phyloP scores from a whole-genome alignment of 2,888 invertebrate genomes.

The Parnassius orleans region DNA sequence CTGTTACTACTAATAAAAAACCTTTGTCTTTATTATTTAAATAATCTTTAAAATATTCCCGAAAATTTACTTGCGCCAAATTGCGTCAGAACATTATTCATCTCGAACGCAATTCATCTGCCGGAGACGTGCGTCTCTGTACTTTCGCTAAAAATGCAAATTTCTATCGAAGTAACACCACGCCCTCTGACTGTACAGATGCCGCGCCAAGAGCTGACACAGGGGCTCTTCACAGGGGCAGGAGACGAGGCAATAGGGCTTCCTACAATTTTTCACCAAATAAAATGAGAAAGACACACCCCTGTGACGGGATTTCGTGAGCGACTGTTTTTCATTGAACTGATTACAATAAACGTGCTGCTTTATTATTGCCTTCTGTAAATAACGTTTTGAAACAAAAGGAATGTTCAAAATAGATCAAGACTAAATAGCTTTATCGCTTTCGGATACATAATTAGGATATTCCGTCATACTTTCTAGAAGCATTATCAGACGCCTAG shows the following conservation, averaged over 20 bases:
- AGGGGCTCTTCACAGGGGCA: conserved; percentile 45
- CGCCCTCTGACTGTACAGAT: conserved; percentile 55
- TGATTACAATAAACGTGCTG: conserved; percentile 22
- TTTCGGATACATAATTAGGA: not conserved
- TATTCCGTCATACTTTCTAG: not conserved
- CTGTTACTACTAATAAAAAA: too few species aligned
- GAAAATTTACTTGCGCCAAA: conserved; percentile 28
- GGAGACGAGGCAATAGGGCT: conserved; percentile 33
- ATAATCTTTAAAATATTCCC: conserved; percentile 22
- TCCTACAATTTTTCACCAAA: conserved; percentile 71
- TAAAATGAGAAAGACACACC: conserved; percentile 71
- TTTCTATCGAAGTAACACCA: conserved; percentile 67
- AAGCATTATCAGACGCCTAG: not conserved
- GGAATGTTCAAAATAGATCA: too few species aligned
- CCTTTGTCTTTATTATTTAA: conserved; percentile 4
- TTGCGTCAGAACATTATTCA: conserved; percentile 63
- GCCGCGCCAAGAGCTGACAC: conserved; percentile 49
- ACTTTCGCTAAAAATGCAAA: conserved; percentile 79
- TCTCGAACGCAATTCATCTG: conserved; percentile 70
- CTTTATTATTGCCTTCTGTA: conserved; percentile 12
- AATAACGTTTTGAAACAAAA: conserved; percentile 6
- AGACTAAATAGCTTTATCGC: too few species aligned
- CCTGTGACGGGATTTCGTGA: conserved; percentile 50
- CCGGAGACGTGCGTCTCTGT: conserved; percentile 66
- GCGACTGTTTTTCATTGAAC: conserved; percentile 25